These are phyloP conservation scores for Dryobotodes eremita DNA, from an alignment of 2,888 invertebrate genomes.

Conservation along the genomic window DNA sequence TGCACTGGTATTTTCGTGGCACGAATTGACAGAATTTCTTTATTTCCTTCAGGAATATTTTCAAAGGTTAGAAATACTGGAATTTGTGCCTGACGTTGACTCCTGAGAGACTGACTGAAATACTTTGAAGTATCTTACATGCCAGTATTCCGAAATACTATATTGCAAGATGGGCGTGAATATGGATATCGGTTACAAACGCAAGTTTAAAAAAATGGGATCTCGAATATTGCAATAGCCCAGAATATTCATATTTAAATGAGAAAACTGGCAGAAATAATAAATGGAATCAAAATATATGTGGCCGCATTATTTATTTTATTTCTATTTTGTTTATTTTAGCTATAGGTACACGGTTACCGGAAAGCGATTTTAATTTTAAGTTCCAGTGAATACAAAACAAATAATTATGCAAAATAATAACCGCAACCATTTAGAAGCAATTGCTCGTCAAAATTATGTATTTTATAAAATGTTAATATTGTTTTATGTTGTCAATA, in stretches of 20 bases:
- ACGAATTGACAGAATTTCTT: conserved; percentile 18
- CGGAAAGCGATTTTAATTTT: neutral
- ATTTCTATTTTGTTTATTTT: neutral
- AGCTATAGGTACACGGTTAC: neutral
- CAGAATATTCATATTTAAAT: neutral
- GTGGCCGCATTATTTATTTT: neutral
- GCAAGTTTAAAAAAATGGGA: neutral
- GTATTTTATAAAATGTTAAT: neutral
- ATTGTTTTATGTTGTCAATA: neutral
- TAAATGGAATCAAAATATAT: neutral
- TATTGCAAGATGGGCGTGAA: conserved; percentile 1
- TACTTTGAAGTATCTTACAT: conserved; percentile 19
- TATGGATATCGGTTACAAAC: neutral
- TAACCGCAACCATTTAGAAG: neutral
- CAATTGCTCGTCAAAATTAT: neutral
- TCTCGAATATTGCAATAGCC: neutral
- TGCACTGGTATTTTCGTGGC: conserved; percentile 6
- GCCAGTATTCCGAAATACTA: conserved; percentile 17
- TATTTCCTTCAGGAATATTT: conserved; percentile 48
- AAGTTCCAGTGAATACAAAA: neutral
- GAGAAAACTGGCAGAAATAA: neutral
- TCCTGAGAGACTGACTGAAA: neutral
- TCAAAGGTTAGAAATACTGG: conserved; percentile 27
- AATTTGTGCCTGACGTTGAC: conserved; percentile 18
- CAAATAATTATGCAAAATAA: neutral